Evolutionary conservation across 2,888 invertebrate genomes (phyloP).

Genomic region (Subacronicta megacephala): DNA sequence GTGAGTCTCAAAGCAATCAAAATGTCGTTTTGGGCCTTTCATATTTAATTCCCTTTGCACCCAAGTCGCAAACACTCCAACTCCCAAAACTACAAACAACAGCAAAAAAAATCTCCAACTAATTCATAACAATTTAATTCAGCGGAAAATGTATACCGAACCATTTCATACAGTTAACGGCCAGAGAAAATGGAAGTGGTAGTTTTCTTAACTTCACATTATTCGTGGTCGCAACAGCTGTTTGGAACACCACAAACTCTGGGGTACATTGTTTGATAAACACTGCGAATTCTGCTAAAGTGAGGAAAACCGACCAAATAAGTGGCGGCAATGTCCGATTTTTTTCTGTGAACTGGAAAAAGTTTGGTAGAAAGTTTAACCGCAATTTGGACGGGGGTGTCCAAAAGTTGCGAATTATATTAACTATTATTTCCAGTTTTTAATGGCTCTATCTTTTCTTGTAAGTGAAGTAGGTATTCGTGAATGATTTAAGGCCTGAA

Average conservation of each 20-base stretch:
- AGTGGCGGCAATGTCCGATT: slow-evolving; percentile 25
- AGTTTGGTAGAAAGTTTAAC: slow-evolving; percentile 35
- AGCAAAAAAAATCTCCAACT: background rate
- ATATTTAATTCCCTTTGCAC: background rate
- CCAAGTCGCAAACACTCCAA: background rate
- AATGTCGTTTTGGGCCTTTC: background rate
- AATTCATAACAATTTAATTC: slow-evolving; percentile 15
- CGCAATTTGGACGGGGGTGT: slow-evolving; percentile 27
- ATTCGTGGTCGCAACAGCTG: slow-evolving; percentile 27
- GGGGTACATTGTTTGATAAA: slow-evolving; percentile 39
- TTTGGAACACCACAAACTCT: slow-evolving; percentile 28
- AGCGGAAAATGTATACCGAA: background rate
- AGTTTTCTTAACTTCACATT: slow-evolving; percentile 34
- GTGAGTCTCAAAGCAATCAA: too few species aligned
- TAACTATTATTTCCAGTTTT: slow-evolving; percentile 17
- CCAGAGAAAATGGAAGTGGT: slow-evolving; percentile 2
- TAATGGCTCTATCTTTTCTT: background rate
- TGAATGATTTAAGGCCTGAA: too few species aligned
- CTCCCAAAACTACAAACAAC: background rate
- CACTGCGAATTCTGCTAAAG: slow-evolving; percentile 28
- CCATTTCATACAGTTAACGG: slow-evolving; percentile 4
- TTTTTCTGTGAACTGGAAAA: slow-evolving; percentile 23
- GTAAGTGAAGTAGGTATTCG: background rate
- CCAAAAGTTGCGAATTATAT: slow-evolving; percentile 24
- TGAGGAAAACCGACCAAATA: slow-evolving; percentile 30